These are phyloP conservation scores for Napeogenes sylphis DNA, from an alignment of 2,888 invertebrate species.

Conservation along the genomic window DNA sequence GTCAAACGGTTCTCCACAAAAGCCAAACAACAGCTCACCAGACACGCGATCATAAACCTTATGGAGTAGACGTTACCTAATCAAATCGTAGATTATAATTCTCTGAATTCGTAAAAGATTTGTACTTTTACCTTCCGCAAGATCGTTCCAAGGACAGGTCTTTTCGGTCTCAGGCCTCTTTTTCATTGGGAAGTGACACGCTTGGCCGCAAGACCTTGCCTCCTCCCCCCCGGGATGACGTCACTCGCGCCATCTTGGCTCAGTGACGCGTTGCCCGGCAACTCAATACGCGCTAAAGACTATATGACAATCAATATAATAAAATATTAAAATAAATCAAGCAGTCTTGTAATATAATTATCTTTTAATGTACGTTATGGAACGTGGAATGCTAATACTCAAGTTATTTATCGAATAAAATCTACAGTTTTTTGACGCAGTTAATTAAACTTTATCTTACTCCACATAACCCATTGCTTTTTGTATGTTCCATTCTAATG, in stretches of 20 bases:
- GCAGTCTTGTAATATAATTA: conserved; percentile 3
- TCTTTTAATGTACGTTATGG: background rate
- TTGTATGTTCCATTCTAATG: no score
- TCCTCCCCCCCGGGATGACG: conserved; percentile 58
- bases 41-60: conserved; percentile 43
- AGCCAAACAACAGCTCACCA: conserved; percentile 40
- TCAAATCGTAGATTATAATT: conserved; percentile 17
- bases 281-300: conserved; percentile 55
- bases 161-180: conserved; percentile 60
- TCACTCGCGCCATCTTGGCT: conserved; percentile 74
- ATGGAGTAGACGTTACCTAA: conserved; percentile 17
- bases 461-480: no score
- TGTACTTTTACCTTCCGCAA: conserved; percentile 50
- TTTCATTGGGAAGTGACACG: conserved; percentile 73
- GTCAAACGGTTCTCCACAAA: conserved; percentile 41
- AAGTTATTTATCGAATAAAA: conserved; percentile 2
- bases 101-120: conserved; percentile 33
- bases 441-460: no score
- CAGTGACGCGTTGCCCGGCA: conserved; percentile 69
- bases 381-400: background rate
- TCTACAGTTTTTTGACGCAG: background rate
- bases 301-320: conserved; percentile 25
- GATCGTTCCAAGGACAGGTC: conserved; percentile 61
- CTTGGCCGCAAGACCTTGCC: conserved; percentile 65
- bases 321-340: conserved; percentile 7